Evolutionary conservation across 2,113 vertebrate genomes (phyloP), one percentile per base, ranked within the genome.

Genomic region (Coturnix japonica): DNA sequence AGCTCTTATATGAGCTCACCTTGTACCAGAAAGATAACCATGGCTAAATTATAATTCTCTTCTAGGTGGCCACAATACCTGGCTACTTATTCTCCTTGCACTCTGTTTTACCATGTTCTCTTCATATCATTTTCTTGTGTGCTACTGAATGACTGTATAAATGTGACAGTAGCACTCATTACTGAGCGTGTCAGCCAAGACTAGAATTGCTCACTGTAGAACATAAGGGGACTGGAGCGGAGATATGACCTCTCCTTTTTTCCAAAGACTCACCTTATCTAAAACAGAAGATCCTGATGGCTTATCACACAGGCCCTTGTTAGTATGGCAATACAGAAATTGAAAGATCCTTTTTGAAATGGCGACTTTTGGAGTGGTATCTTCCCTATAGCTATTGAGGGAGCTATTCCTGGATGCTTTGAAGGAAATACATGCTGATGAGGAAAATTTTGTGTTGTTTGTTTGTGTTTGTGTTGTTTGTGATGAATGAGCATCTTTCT

Each of bases 371-470:
- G n/a, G 35, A 43, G 23, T 17, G 5, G 61, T 67, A 35, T 17
- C 26, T 76, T 41, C 35, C 54, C 41, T 46, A 2, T 26, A 80
- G 18, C n/a, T 76, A 6, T n/a, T 8, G 6, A 39, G 21, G 28
- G 19, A 77, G 41, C 26, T 65, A 20, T 60, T 69, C 51, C 39
- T 64, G 44, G 51, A 31, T 47, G 13, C 16, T 3, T 3, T 7
- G 13, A 53, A 5, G 37, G 26, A 46, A 5, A 5, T 2, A 10
- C 3, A 5, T 2, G 11, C 3, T 85, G 33, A 13, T 8, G 39
- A 69, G 20, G 15, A 75, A 43, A 69, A 13, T 18, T 41, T 87
- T 61, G 39, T 39, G 39, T 87, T 61, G n/a, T n/a, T n/a, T n/a
- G n/a, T n/a, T n/a, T n/a, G n/a, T n/a, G n/a, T n/a, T n/a, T n/a